These are phyloP conservation scores for Drosophila lutescens DNA, from an alignment of 2,888 invertebrate genomes.

Conservation along the genomic window DNA sequence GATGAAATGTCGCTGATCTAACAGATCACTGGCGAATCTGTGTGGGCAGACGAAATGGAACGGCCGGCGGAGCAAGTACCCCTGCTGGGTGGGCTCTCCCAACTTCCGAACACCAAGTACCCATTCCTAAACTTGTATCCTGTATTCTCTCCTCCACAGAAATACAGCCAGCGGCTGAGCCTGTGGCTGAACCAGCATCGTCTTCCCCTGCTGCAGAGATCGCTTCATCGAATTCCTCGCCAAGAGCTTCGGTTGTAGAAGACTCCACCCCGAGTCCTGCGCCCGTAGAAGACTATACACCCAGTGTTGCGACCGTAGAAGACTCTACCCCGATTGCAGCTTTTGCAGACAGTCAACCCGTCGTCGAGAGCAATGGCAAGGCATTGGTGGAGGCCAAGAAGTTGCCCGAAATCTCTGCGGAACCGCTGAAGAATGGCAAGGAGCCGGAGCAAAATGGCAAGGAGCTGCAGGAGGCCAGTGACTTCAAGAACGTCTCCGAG, in stretches of 20 bases:
- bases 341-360: neutral
- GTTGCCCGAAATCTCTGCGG: slow-evolving; percentile 15
- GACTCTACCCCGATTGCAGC: neutral
- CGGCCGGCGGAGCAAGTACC: slow-evolving; percentile 56
- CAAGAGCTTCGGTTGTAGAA: slow-evolving; percentile 7
- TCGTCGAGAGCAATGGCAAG: slow-evolving; percentile 39
- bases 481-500: slow-evolving; percentile 62
- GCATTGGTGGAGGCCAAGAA: slow-evolving; percentile 39
- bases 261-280: slow-evolving; percentile 12
- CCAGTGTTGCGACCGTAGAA: neutral
- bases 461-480: slow-evolving; percentile 44
- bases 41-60: slow-evolving; percentile 48
- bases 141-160: slow-evolving; percentile 43
- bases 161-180: slow-evolving; percentile 45
- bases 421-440: slow-evolving; percentile 22
- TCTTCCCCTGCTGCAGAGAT: neutral
- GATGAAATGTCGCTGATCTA: slow-evolving; percentile 39
- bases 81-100: slow-evolving; percentile 55
- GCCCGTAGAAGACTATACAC: neutral
- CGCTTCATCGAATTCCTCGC: slow-evolving; percentile 5
- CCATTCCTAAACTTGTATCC: neutral
- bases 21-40: slow-evolving; percentile 6
- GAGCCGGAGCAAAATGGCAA: slow-evolving; percentile 42
- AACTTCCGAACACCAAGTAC: too few species aligned
- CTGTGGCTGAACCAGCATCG: too few species aligned